A percentile compares a stretch with the other conserved stretches of the same genome.
Evolutionary conservation across 2,113 vertebrate genomes (phyloP).

Genomic region (Ochotona curzoniae): DNA sequence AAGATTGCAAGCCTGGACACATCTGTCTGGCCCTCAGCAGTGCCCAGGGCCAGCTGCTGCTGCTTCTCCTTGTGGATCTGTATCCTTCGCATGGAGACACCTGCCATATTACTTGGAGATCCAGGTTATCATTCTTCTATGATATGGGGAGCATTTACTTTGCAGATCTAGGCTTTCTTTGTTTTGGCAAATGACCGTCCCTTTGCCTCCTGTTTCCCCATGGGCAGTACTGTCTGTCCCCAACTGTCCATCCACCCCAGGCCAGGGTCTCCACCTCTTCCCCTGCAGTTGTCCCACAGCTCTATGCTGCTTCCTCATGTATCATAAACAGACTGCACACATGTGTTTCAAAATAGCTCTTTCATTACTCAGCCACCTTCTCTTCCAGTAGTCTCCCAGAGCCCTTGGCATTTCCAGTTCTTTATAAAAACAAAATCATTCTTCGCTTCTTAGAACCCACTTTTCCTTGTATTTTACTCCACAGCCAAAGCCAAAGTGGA

Average conservation of each 20-base stretch:
- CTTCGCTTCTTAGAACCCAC: not conserved
- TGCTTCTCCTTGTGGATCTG: not conserved
- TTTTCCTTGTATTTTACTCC: not conserved
- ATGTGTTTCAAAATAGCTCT: not conserved
- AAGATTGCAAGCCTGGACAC: not conserved
- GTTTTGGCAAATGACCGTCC: not conserved
- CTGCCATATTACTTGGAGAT: not conserved
- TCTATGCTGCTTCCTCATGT: not conserved
- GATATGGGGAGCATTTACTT: fast-evolving
- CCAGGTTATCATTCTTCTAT: fast-evolving
- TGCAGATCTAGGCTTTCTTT: not conserved
- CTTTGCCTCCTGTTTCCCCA: not conserved
- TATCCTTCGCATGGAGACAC: not conserved
- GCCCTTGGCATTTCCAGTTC: not conserved
- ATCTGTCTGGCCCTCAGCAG: too few relatives aligned
- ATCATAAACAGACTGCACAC: not conserved
- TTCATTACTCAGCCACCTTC: not conserved
- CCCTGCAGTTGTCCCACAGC: too few relatives aligned
- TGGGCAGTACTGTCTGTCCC: too few relatives aligned
- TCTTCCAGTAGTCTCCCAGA: not conserved
- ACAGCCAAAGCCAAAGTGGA: not conserved
- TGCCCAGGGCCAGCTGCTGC: fast-evolving
- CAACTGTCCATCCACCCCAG: too few relatives aligned
- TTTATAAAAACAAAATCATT: not conserved
- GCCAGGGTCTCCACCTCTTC: too few relatives aligned